Evolutionary conservation across 2,888 invertebrate genomes (phyloP).

Genomic region (Hoplodrina blanda): DNA sequence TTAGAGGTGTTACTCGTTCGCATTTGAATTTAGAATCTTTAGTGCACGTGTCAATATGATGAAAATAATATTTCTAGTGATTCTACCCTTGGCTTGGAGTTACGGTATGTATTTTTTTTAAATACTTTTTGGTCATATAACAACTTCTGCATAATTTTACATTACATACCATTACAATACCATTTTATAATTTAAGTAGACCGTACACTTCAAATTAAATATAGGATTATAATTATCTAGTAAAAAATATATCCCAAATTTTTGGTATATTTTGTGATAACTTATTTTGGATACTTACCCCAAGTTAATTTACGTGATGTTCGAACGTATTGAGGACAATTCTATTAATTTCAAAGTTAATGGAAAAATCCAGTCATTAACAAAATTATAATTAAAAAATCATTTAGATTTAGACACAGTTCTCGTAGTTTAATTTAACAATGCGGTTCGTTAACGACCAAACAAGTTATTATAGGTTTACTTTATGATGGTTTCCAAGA

Average conservation of each 20-base stretch:
- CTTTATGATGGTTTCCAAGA: background rate
- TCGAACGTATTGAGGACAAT: background rate
- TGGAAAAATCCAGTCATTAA: slow-evolving; percentile 19
- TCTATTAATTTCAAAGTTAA: background rate
- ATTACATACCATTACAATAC: too few species aligned
- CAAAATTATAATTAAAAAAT: slow-evolving; percentile 42
- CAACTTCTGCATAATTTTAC: too few species aligned
- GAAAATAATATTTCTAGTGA: slow-evolving; percentile 55
- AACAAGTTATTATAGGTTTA: slow-evolving; percentile 14
- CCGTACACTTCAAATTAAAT: too few species aligned
- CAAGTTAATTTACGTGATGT: too few species aligned
- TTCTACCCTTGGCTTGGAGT: slow-evolving; percentile 74
- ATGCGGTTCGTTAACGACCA: slow-evolving; percentile 28
- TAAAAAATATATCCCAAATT: too few species aligned
- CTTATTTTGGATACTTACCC: too few species aligned
- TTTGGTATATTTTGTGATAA: too few species aligned
- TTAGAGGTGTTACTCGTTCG: slow-evolving; percentile 62
- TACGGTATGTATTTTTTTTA: slow-evolving; percentile 53
- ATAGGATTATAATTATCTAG: too few species aligned
- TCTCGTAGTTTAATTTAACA: background rate
- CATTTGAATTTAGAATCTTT: slow-evolving; percentile 52
- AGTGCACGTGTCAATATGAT: slow-evolving; percentile 59
- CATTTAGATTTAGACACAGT: slow-evolving; percentile 44
- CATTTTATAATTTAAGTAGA: too few species aligned
- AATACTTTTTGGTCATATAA: background rate